Percentiles rank a stretch among this genome's conserved stretches.
Evolutionary conservation across 2,797 vertebrate species (phyloP).

Genomic region (Ceryle rudis): DNA sequence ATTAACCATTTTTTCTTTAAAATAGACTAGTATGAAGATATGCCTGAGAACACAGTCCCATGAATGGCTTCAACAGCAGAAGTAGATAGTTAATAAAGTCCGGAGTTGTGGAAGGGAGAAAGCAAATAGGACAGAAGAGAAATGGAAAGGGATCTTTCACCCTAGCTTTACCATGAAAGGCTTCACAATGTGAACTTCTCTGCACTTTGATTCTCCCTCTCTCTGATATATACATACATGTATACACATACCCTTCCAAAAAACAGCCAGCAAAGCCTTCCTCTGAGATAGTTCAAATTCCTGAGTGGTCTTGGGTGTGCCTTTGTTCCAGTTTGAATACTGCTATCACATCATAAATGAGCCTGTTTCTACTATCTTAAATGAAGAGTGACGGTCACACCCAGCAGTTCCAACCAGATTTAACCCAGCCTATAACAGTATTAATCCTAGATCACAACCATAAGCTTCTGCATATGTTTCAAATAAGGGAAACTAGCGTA

Average conservation of each 20-base stretch:
- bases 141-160: background rate
- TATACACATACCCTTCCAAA: background rate
- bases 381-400: conserved; percentile 65
- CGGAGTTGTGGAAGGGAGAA: background rate
- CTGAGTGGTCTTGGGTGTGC: conserved; percentile 34
- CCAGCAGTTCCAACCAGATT: conserved; percentile 51
- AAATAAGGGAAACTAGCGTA: conserved; percentile 47
- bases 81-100: background rate
- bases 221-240: background rate
- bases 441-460: conserved; percentile 66
- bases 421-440: conserved; percentile 33
- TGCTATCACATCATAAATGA: conserved; percentile 56
- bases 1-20: background rate
- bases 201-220: background rate
- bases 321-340: conserved; percentile 36
- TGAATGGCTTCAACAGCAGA: background rate
- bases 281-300: conserved; percentile 33
- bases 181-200: background rate
- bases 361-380: conserved; percentile 52
- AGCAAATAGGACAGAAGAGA: background rate
- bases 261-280: background rate
- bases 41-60: background rate
- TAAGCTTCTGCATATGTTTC: conserved; percentile 66
- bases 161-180: background rate
- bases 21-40: background rate